Base-by-base conservation (phyloP, 2,888 invertebrate genomes). In the Patella caerulea region DNA sequence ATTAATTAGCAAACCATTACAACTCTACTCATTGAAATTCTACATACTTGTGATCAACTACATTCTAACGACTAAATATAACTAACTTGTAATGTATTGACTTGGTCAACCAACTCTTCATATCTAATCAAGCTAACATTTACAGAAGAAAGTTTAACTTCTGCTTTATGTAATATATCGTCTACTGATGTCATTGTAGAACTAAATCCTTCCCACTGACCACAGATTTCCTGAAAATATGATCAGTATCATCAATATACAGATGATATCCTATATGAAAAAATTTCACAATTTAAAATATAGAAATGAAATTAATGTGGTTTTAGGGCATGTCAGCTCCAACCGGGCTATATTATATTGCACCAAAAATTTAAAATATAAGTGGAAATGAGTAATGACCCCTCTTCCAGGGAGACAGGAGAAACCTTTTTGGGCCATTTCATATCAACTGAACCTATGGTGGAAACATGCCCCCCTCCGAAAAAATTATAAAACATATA, bases 131-230 rank as follows among this genome's bases (percentile, higher is more conserved):
- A 71, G 45, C 83, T 82, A 29, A 83, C 71, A 56, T 84, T 83
- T 5, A 83, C 71, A 9, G 79, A 53, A 11, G 83, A 83, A 56
- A 86, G 29, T 65, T 78, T 83, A 17, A 82, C 78, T 71, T 86
- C 85, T 14, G 84, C 84, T 19, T 83, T 78, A 73, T 83, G 78
- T 19, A 88, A 78, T 29, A 83, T 73, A 19, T 77, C 82, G 29
- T 87, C 85, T n/a, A 85, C 83, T 12, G 83, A 73, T n/a, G 82
- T 77, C 71, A 86, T 65, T 53, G 86, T 79, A 17, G 78, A 77
- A 45, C 78, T 83, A 74, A 85, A 87, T 73, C 88, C 88, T 73
- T 84, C 84, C 87, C 86, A 87, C 71, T 86, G 85, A 11, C 78
- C 82, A 34, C 80, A 83, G 14, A 87, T 77, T n/a, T 81, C 82